phyloP scores from a whole-genome alignment of 2,113 vertebrate genomes.

The Pyxicephalus adspersus region DNA sequence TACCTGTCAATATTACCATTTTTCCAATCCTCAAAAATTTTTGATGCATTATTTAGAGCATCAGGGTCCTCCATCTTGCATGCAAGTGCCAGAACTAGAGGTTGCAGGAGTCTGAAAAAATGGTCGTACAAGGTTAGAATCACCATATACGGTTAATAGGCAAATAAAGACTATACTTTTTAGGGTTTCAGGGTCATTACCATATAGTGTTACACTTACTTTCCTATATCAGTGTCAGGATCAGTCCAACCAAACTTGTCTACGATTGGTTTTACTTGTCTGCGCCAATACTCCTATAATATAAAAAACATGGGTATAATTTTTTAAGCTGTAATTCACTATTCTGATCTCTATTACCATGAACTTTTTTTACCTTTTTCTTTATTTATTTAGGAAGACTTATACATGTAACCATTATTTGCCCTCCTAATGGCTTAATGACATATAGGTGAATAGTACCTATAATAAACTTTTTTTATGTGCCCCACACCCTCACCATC shows the following conservation, averaged over 20 bases:
- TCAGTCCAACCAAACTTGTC: slow-evolving; percentile 76
- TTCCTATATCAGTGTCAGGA: slow-evolving; percentile 67
- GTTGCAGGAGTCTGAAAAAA: slow-evolving; percentile 81
- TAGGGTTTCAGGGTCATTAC: not conserved
- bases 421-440: too few relatives aligned
- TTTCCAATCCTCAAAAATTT: slow-evolving; percentile 79
- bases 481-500: too few relatives aligned
- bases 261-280: slow-evolving; percentile 73
- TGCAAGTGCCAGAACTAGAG: slow-evolving; percentile 80
- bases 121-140: slow-evolving; percentile 60
- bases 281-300: slow-evolving; percentile 77
- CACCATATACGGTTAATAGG: slow-evolving; percentile 17
- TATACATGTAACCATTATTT: not conserved
- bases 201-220: slow-evolving; percentile 58
- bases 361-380: too few relatives aligned
- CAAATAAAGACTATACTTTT: not conserved
- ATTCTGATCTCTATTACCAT: not conserved
- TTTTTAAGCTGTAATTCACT: not conserved
- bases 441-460: too few relatives aligned
- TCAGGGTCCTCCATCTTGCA: slow-evolving; percentile 79
- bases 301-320: slow-evolving; percentile 27
- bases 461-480: too few relatives aligned
- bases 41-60: slow-evolving; percentile 69
- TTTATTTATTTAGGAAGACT: too few relatives aligned
- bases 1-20: slow-evolving; percentile 59